These are phyloP conservation scores for Leptobrachium leishanense DNA, from an alignment of 2,113 vertebrate genomes.

Conservation along the genomic window DNA sequence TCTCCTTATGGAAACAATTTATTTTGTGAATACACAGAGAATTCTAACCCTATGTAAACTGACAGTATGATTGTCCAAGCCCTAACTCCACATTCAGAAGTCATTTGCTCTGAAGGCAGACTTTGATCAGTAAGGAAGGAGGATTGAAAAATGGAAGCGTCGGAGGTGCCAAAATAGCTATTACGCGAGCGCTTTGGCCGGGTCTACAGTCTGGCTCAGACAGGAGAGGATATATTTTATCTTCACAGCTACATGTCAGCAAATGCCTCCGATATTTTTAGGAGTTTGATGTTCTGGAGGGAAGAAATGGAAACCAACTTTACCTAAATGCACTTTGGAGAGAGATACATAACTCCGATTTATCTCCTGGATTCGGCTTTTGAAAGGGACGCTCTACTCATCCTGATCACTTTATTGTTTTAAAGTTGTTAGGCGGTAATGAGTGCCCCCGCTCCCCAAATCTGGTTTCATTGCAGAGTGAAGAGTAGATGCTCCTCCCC, in stretches of 20 bases:
- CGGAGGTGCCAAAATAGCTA: slow-evolving; percentile 46
- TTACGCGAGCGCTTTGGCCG: slow-evolving; percentile 39
- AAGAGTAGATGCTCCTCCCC: too few species aligned
- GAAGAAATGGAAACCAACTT: background rate
- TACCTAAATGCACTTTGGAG: background rate
- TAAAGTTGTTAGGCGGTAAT: too few species aligned
- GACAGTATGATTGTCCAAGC: slow-evolving; percentile 39
- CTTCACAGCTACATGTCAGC: slow-evolving; percentile 36
- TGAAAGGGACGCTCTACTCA: too few species aligned
- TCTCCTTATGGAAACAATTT: slow-evolving; percentile 48
- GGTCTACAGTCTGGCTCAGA: slow-evolving; percentile 22
- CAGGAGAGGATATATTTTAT: slow-evolving; percentile 28
- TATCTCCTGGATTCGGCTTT: too few species aligned
- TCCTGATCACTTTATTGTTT: too few species aligned
- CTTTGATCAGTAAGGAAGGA: slow-evolving; percentile 41
- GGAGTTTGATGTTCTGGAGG: background rate
- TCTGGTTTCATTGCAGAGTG: too few species aligned
- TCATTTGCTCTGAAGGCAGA: slow-evolving; percentile 36
- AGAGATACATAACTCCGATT: too few species aligned
- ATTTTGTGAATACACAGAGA: slow-evolving; percentile 25
- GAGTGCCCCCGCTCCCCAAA: too few species aligned
- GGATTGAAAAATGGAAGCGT: slow-evolving; percentile 37
- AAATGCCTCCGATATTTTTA: slow-evolving; percentile 1
- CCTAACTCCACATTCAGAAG: slow-evolving; percentile 46
- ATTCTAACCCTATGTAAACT: slow-evolving; percentile 41